A percentile compares a stretch with the other conserved stretches of the same genome.
phyloP scores from a whole-genome alignment of 1,140 invertebrate genomes.

The Lanistes nyassanus region DNA sequence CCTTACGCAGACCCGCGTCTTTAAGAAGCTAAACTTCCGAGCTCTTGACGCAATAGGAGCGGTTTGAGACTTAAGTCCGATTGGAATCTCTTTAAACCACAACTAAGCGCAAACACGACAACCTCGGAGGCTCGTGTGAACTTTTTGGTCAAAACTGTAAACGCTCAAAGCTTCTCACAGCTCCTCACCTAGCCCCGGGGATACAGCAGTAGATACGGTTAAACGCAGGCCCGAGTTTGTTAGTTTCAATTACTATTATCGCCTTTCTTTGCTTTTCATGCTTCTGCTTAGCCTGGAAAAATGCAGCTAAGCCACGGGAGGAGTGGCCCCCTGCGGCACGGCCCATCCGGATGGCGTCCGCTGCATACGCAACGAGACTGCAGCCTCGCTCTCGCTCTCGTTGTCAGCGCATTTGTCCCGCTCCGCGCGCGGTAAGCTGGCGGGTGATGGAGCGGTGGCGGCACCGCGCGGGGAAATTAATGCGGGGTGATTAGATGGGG shows the following conservation, averaged over 20 bases:
- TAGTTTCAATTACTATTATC: slow-evolving; percentile 26
- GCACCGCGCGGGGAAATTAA: slow-evolving; percentile 31
- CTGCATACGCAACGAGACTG: slow-evolving; percentile 33
- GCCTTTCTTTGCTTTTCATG: slow-evolving; percentile 27
- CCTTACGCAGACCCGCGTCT: no score
- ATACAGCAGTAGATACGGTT: slow-evolving; percentile 9
- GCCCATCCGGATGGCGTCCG: slow-evolving; percentile 25
- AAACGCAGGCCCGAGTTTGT: slow-evolving; percentile 24
- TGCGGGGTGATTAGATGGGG: slow-evolving; percentile 34
- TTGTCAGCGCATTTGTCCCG: slow-evolving; percentile 38
- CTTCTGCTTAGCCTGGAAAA: slow-evolving; percentile 27
- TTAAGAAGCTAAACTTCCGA: no score
- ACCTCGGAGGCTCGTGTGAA: no score
- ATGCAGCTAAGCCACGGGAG: slow-evolving; percentile 21
- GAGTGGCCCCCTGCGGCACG: slow-evolving; percentile 21
- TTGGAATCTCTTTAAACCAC: no score
- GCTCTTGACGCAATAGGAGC: no score
- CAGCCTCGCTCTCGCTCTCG: slow-evolving; percentile 27
- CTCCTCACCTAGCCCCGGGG: neutral
- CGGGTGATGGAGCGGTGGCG: slow-evolving; percentile 25
- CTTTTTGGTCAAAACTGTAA: no score
- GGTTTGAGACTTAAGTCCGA: no score
- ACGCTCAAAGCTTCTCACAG: no score
- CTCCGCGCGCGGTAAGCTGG: slow-evolving; percentile 23
- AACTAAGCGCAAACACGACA: no score